Base-by-base conservation (phyloP, 2,113 vertebrate genomes). In the Irena cyanogastra region DNA sequence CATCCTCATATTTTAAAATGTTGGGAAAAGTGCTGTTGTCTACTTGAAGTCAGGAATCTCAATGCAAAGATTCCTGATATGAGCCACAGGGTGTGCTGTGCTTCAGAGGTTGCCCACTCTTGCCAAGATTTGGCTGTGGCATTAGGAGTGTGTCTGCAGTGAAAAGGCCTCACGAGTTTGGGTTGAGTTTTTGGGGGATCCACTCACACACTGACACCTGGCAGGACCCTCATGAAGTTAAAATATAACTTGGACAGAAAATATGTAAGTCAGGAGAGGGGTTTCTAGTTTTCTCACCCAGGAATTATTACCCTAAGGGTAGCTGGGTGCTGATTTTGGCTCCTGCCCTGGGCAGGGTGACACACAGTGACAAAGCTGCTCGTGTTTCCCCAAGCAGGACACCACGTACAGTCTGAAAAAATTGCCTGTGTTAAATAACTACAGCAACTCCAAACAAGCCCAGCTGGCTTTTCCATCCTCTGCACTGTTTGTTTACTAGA, bases 381-480 rank as follows among this genome's bases (percentile, higher is more conserved):
- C 28, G 11, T 53, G 24, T 57, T 88, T 63, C 37, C 37, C 37
- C 37, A 39, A 47, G 89, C 33, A 72, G 63, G 12, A 60, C 11
- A 8, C 20, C 9, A 50, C 8, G 2, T 31, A 72, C 20, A 37
- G 31, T 45, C 57, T 80, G 75, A 42, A 94, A 86, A 69, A 92
- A 88, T 54, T 37, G 12, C 57, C 56, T 16, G 15, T 44, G 30
- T 42, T 86, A 52, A 83, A 54, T 42, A 76, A 42, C 45, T 59
- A n/a, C 54, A 83, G 37, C n/a, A 72, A 1, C 39, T 72, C 59
- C 68, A 83, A 53, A 69, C 42, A 78, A 78, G 39, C 79, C 63
- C 76, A 60, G 72, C 49, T 93, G 68, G 45, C 47, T 93, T 92
- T 95, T 95, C 90, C 79, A 74, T 83, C 64, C 87, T 59, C 68